Evolutionary conservation across 2,797 vertebrate genomes (phyloP).

Genomic region (Enteromius thamalakanensis): DNA sequence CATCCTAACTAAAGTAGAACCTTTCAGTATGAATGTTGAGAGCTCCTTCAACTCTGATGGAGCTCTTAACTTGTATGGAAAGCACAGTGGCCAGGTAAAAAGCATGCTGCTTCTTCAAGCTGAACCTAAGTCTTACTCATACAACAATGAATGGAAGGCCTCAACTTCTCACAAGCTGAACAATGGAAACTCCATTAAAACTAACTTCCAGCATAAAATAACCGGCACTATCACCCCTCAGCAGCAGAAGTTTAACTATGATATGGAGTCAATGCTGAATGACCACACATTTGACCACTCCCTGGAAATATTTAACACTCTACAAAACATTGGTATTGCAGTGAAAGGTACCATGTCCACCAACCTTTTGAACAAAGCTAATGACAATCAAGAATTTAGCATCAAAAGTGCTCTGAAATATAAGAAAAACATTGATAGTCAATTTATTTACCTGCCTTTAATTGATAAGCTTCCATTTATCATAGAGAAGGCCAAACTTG

Average conservation of each 20-base stretch:
- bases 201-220: constrained; percentile 82
- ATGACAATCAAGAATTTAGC: constrained; percentile 80
- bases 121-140: constrained; percentile 81
- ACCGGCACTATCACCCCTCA: constrained; percentile 78
- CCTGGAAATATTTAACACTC: constrained; percentile 82
- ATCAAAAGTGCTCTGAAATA: constrained; percentile 88
- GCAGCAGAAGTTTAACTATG: constrained; percentile 83
- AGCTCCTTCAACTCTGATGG: constrained; percentile 82
- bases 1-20: constrained; percentile 77
- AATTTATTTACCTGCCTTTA: constrained; percentile 86
- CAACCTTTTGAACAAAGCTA: constrained; percentile 70
- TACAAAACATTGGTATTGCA: constrained; percentile 81
- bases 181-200: constrained; percentile 69
- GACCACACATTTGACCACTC: constrained; percentile 83
- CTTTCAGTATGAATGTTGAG: constrained; percentile 82
- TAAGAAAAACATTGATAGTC: constrained; percentile 89
- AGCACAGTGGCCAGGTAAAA: constrained; percentile 85
- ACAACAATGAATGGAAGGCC: constrained; percentile 87
- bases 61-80: constrained; percentile 76
- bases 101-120: constrained; percentile 89
- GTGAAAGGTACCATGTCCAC: constrained; percentile 78
- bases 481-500: constrained; percentile 78
- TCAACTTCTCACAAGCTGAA: constrained; percentile 79
- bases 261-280: constrained; percentile 82
- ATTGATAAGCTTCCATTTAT: constrained; percentile 80